Evolutionary conservation across 2,888 invertebrate species (phyloP).

Genomic region (Chaetogeoica ovagalla): DNA sequence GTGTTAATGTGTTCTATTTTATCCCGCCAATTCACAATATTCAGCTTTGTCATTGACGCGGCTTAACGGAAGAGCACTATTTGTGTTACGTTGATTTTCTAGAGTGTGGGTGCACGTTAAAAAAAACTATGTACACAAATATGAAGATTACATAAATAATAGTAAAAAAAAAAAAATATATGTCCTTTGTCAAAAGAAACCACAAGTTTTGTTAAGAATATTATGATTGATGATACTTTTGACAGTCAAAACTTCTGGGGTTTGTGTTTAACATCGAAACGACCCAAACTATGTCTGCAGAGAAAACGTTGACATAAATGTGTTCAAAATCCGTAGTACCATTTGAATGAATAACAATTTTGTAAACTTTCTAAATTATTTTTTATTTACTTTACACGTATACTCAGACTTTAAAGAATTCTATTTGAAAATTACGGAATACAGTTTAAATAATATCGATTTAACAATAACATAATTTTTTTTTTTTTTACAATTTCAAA

Average conservation of each 20-base stretch:
- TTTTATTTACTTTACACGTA: background rate
- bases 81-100: background rate
- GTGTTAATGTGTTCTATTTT: conserved; percentile 16
- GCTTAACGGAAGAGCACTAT: background rate
- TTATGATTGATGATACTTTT: conserved; percentile 21
- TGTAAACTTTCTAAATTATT: conserved; percentile 4
- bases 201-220: no score
- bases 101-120: conserved; percentile 12
- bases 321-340: background rate
- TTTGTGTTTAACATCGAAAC: background rate
- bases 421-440: no score
- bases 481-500: no score
- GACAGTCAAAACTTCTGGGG: conserved; percentile 7
- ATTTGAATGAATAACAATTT: background rate
- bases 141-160: conserved; percentile 3
- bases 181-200: background rate
- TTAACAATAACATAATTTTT: no score
- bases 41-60: background rate
- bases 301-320: conserved; percentile 14
- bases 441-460: no score
- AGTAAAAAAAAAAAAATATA: background rate
- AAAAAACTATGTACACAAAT: background rate
- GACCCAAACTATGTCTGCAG: background rate
- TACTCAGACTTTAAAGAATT: background rate
- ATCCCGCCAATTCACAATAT: background rate